Conservation (phyloP, 92 coral and sea anemone species). For the Metridium senile region DNA sequence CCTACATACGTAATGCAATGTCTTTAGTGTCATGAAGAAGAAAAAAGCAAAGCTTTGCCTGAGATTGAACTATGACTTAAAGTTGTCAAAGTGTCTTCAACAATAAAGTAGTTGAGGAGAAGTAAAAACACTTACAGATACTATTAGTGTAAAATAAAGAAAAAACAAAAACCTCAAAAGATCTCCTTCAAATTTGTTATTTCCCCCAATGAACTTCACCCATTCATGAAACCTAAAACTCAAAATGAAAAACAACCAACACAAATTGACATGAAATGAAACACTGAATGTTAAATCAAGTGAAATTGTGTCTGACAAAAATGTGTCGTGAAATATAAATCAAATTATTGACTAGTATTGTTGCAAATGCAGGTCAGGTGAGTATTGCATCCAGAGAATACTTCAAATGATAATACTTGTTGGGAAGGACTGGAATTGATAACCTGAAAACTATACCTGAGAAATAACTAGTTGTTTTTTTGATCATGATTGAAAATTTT, state of each 20-base stretch:
- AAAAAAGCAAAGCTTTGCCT: background rate
- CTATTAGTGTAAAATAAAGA: conserved; percentile 5
- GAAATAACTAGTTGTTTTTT: no score
- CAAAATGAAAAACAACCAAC: background rate
- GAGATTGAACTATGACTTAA: background rate
- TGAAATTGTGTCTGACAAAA: conserved; percentile 4
- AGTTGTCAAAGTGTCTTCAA: background rate
- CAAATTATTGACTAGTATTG: background rate
- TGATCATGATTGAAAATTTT: no score
- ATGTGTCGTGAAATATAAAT: background rate
- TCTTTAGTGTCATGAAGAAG: background rate
- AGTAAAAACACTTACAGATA: background rate
- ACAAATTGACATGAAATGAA: background rate
- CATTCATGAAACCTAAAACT: background rate
- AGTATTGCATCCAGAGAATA: no score
- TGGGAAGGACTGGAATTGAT: no score
- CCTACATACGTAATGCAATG: no score
- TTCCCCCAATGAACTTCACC: background rate
- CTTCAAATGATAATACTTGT: no score
- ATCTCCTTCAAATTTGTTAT: background rate
- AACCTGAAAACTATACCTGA: no score
- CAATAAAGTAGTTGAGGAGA: background rate
- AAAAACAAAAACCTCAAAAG: background rate
- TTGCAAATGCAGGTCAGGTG: no score
- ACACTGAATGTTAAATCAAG: background rate